phyloP scores from a whole-genome alignment of 2,797 vertebrate species.

The Eulemur mongoz region DNA sequence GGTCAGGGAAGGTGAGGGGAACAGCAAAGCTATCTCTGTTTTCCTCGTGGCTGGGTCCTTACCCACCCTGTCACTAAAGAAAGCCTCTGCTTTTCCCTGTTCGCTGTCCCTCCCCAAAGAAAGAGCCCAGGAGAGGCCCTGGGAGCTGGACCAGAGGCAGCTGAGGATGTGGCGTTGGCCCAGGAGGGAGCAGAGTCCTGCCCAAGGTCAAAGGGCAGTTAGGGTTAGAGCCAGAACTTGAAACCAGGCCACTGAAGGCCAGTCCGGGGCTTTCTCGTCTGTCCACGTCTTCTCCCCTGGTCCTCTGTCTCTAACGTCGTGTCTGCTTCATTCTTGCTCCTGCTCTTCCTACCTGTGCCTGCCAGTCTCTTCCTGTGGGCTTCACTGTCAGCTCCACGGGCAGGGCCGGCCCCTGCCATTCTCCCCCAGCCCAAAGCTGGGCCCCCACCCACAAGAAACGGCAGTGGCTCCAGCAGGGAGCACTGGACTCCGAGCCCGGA shows the following conservation, averaged over 20 bases:
- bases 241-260: neutral
- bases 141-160: no score
- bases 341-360: accelerated
- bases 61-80: no score
- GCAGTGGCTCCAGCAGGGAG: accelerated
- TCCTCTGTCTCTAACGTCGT: neutral
- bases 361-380: neutral
- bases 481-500: accelerated
- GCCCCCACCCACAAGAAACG: neutral
- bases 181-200: neutral
- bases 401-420: neutral
- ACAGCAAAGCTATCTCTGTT: neutral
- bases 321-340: no score
- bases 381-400: neutral
- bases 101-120: no score
- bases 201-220: neutral
- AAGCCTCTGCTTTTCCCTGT: neutral
- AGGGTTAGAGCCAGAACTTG: neutral
- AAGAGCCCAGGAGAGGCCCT: neutral
- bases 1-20: neutral
- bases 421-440: neutral
- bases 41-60: neutral
- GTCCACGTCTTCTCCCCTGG: accelerated
- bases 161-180: neutral
- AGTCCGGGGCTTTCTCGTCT: accelerated